A percentile compares a stretch with the other conserved stretches of the same genome.
phyloP scores from a whole-genome alignment of 1,140 invertebrate genomes.

The Caerostris darwini region DNA sequence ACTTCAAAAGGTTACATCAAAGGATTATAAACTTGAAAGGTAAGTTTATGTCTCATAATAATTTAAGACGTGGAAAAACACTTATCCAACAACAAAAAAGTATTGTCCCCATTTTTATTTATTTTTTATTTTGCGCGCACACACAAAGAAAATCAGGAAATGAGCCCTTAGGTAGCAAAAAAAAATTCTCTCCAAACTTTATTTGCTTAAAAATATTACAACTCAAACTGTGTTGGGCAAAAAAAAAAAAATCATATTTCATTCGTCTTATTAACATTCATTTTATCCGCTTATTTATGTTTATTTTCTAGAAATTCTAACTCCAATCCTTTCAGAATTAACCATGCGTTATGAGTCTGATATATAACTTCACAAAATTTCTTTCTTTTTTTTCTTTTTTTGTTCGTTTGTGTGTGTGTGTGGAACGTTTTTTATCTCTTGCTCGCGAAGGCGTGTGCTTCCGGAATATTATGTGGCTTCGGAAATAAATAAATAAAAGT shows the following conservation, averaged over 20 bases:
- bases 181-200: not conserved
- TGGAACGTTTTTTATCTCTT: not conserved
- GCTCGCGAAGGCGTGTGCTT: not conserved
- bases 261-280: not conserved
- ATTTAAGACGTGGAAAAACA: not conserved
- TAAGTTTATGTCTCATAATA: not conserved
- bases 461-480: conserved; percentile 17
- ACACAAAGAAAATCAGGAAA: too few relatives aligned
- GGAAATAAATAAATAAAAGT: not conserved
- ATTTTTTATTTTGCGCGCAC: not conserved
- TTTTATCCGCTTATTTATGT: conserved; percentile 43
- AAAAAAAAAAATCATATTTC: not conserved
- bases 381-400: not conserved
- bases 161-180: too few relatives aligned
- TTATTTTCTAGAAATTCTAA: conserved; percentile 9
- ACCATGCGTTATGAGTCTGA: conserved; percentile 28
- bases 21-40: not conserved
- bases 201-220: not conserved
- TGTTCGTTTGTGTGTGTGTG: not conserved
- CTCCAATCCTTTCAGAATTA: conserved; percentile 6
- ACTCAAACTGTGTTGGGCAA: not conserved
- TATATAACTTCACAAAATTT: not conserved
- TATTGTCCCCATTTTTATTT: not conserved
- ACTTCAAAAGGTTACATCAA: not conserved
- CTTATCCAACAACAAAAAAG: not conserved